Base-by-base conservation (phyloP, 2,797 vertebrate genomes). In the Tokudaia tokunoshimensis region DNA sequence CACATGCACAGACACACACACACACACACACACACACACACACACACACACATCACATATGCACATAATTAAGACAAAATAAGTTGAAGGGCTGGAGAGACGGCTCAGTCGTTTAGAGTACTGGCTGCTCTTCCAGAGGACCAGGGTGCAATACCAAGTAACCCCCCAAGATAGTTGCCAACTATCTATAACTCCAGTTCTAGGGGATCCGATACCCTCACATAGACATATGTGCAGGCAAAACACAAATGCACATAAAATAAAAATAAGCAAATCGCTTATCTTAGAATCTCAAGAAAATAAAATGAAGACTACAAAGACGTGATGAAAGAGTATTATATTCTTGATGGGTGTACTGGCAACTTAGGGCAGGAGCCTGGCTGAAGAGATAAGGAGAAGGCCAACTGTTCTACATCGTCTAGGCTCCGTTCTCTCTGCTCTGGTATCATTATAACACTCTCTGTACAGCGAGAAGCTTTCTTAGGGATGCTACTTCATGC, bases 401-500 rank as follows among this genome's bases (percentile, higher is more conserved):
- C 0, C 0, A 2, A 34, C 26, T 17, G n/a, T 59, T 67, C 14
- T 14, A 0, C 0, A 0, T 0, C 19, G 3, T 10, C 1, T 15
- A 29, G 41, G 20, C 61, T 65, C 0, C 0, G 0, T 52, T 26
- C 79, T 44, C n/a, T 87, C 89, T 12, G n/a, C 44, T 72, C 78
- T 70, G 3, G 10, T 20, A 22, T 52, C 19, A 0, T 50, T 0
- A 2, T 55, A 34, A 2, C 55, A 37, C 59, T 55, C 11, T 67
- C 44, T 0, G 1, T 11, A 22, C 11, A 1, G 4, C 47, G 6
- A n/a, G 80, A 47, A 63, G 31, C n/a, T 17, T 52, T 37, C 84
- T 81, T 20, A 9, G 59, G 0, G 37, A 72, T 8, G 47, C 37
- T 47, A 41, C 59, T 0, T 5, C 1, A 0, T 13, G 47, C 6